phyloP scores from a whole-genome alignment of 2,797 vertebrate species.

The Gymnopithys bicolor region DNA sequence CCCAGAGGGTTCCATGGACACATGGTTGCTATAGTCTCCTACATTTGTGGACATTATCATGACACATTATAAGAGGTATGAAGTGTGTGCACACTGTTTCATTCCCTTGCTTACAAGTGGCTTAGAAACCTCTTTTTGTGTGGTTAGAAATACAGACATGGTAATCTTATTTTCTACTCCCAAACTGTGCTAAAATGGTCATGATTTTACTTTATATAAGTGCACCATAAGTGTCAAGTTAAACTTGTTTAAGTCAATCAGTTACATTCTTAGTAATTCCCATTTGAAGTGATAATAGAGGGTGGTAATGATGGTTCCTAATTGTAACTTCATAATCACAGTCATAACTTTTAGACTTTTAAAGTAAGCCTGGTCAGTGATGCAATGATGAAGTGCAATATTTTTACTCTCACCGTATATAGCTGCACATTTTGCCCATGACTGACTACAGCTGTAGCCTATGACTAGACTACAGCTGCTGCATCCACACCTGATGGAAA shows the following conservation, averaged over 20 bases:
- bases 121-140: background rate
- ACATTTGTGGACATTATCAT: background rate
- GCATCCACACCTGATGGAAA: background rate
- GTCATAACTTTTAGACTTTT: background rate
- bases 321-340: background rate
- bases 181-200: background rate
- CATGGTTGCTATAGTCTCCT: background rate
- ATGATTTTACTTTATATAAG: background rate
- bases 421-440: background rate
- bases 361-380: background rate
- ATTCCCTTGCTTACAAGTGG: background rate
- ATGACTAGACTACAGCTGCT: background rate
- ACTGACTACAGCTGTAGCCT: rapidly evolving
- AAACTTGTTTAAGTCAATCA: background rate
- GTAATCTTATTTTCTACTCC: background rate
- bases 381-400: background rate
- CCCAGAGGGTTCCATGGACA: background rate
- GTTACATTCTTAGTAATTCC: background rate
- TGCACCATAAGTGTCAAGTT: background rate
- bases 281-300: background rate
- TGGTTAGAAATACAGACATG: background rate
- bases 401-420: background rate
- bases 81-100: background rate
- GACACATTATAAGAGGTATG: background rate
- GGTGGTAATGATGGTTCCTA: background rate